phyloP scores from a whole-genome alignment of 2,888 invertebrate genomes.

The Volucella bombylans region DNA sequence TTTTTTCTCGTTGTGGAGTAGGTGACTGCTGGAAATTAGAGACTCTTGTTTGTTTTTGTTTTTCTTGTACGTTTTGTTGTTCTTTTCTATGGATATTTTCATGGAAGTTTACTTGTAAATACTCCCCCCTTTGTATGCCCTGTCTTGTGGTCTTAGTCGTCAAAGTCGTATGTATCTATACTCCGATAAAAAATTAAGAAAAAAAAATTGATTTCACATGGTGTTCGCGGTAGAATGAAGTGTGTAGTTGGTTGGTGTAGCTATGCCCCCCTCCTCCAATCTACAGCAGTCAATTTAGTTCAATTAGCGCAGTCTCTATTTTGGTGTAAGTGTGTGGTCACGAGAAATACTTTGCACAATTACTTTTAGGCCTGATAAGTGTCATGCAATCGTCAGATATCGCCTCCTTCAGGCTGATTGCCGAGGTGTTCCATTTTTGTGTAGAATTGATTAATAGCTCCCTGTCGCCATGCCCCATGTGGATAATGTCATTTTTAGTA shows the following conservation, averaged over 20 bases:
- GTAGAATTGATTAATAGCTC: conserved; percentile 18
- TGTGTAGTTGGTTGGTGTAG: too few species aligned
- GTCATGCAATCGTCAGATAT: too few species aligned
- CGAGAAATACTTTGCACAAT: conserved; percentile 1
- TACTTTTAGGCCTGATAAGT: not conserved
- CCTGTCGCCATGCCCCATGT: conserved; percentile 23
- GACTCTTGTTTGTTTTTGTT: conserved; percentile 23
- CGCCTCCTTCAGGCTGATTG: too few species aligned
- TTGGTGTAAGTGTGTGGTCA: conserved; percentile 21
- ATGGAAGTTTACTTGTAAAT: conserved; percentile 2
- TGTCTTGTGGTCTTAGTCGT: too few species aligned
- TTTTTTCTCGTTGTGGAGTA: conserved; percentile 26
- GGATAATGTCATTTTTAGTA: conserved; percentile 4
- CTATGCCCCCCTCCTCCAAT: too few species aligned
- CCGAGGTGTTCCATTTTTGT: not conserved
- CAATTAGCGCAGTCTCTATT: conserved; percentile 27
- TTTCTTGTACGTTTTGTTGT: conserved; percentile 15
- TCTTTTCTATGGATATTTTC: not conserved
- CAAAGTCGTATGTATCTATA: too few species aligned
- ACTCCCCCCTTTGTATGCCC: too few species aligned
- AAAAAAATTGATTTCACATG: too few species aligned
- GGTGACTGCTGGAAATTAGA: conserved; percentile 18
- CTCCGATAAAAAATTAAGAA: too few species aligned
- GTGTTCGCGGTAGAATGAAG: too few species aligned
- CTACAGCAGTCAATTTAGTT: conserved; percentile 21